Conservation (phyloP, 2,113 vertebrate genomes). For the Ailuropoda melanoleuca region DNA sequence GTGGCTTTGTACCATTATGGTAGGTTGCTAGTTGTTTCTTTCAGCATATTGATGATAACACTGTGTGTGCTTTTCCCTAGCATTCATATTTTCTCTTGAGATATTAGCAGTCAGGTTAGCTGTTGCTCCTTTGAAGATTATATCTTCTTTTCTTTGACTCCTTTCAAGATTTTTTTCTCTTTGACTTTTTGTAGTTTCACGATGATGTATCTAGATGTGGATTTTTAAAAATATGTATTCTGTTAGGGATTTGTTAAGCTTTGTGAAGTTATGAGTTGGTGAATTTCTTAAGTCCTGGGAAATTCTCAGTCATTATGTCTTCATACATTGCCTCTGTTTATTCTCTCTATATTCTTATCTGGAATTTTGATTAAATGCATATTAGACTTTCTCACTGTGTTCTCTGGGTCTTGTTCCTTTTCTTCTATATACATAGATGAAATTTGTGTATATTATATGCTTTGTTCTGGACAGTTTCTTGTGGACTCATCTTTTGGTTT, state of each 20-base stretch:
- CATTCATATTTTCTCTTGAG: neutral
- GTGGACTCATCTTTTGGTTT: neutral
- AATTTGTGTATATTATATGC: neutral
- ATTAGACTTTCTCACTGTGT: neutral
- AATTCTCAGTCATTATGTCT: neutral
- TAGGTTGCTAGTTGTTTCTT: neutral
- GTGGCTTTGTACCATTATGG: neutral
- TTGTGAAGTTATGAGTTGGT: neutral
- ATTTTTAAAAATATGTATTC: neutral
- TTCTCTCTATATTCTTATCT: neutral
- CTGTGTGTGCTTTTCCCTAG: neutral
- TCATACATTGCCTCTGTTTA: neutral
- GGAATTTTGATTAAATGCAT: neutral
- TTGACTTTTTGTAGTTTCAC: neutral
- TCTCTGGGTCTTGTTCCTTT: neutral
- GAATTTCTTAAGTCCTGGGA: neutral
- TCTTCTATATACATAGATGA: neutral
- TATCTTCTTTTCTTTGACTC: neutral
- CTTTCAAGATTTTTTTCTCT: neutral
- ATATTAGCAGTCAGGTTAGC: neutral
- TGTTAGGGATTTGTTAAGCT: neutral
- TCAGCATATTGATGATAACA: neutral
- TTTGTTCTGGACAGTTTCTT: neutral
- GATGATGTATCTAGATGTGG: neutral
- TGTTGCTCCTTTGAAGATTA: neutral